Percentiles rank a stretch among this genome's conserved stretches.
Evolutionary conservation across 2,797 vertebrate species (phyloP).

Genomic region (Hirundo rustica): DNA sequence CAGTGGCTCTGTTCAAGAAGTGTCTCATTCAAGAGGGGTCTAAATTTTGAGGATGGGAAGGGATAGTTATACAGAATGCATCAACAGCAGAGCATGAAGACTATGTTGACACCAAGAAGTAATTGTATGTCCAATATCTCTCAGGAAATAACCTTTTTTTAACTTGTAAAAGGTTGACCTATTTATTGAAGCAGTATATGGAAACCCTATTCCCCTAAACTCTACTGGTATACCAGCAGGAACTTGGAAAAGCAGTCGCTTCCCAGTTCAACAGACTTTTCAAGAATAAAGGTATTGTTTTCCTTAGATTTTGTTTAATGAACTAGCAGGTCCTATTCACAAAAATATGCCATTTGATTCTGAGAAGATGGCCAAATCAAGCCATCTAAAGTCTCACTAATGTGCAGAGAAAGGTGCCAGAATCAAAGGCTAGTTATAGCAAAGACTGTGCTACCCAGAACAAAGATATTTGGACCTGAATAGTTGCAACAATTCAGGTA

Average conservation of each 20-base stretch:
- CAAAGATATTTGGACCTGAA: background rate
- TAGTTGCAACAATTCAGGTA: background rate
- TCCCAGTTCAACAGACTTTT: background rate
- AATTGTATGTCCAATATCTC: background rate
- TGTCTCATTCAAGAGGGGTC: background rate
- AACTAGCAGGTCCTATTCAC: background rate
- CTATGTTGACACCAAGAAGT: background rate
- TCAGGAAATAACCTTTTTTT: background rate
- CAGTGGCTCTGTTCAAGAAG: background rate
- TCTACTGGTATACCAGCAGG: background rate
- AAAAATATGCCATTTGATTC: background rate
- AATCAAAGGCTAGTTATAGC: background rate
- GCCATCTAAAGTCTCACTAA: background rate
- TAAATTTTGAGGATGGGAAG: background rate
- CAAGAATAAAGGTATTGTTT: background rate
- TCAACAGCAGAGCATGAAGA: background rate
- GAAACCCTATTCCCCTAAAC: background rate
- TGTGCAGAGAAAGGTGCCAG: background rate
- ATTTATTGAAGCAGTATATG: background rate
- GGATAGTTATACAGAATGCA: background rate
- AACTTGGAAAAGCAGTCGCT: background rate
- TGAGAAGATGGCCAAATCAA: background rate
- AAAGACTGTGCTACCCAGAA: background rate
- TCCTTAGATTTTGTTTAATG: background rate
- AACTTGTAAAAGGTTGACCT: rapidly evolving